These are phyloP conservation scores for Vollenhovia emeryi DNA, from an alignment of 1,140 invertebrate genomes.

Conservation along the genomic window DNA sequence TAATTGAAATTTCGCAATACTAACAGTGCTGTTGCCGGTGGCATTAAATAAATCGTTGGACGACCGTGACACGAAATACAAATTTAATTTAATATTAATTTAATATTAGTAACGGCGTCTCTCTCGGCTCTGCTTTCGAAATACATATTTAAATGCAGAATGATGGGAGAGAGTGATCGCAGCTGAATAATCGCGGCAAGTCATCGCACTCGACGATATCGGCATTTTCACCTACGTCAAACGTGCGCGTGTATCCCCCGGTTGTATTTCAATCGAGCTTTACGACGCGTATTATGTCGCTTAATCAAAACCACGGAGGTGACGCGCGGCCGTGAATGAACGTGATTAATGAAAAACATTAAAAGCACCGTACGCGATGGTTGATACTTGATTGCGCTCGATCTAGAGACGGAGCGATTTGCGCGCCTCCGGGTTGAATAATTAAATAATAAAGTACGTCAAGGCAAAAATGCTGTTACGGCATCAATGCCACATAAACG, in stretches of 20 bases:
- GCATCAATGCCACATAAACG: conserved; percentile 15
- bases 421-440: background rate
- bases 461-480: background rate
- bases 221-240: conserved; percentile 27
- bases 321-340: conserved; percentile 14
- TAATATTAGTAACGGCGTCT: background rate
- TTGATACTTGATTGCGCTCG: background rate
- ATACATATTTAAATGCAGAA: background rate
- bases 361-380: conserved; percentile 7
- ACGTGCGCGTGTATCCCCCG: background rate
- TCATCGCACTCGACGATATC: background rate
- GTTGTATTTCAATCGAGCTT: conserved; percentile 43
- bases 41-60: background rate
- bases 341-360: conserved; percentile 49
- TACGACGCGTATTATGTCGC: conserved; percentile 31
- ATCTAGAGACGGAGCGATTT: background rate
- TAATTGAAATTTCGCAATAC: background rate
- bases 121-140: background rate
- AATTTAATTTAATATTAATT: conserved; percentile 5
- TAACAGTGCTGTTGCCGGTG: background rate
- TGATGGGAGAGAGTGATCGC: background rate
- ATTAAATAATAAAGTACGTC: conserved; percentile 39
- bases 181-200: background rate
- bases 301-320: conserved; percentile 32
- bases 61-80: background rate